These are phyloP conservation scores for Sanderia malayensis DNA, from an alignment of 30 jellyfish, hydroid and myxozoan genomes.

Conservation along the genomic window DNA sequence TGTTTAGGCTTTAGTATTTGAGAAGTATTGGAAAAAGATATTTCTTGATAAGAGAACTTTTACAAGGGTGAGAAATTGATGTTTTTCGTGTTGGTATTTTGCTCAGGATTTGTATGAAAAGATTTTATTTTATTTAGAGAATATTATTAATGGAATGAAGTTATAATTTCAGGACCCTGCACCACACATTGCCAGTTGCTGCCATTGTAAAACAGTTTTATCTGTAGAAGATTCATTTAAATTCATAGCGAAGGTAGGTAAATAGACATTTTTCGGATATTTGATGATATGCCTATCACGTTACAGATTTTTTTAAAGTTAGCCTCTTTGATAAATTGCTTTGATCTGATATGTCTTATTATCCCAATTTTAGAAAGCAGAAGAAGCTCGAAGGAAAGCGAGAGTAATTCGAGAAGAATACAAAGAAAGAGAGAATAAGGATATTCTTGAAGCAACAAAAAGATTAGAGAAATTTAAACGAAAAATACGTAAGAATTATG, in stretches of 20 bases:
- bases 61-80: neutral
- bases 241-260: conserved; percentile 13
- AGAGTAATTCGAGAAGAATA: neutral
- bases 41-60: conserved; percentile 16
- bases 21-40: conserved; percentile 40
- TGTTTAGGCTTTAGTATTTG: conserved; percentile 31
- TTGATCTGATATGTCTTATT: no score
- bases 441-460: conserved; percentile 7
- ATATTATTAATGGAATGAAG: no score
- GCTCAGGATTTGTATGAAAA: neutral
- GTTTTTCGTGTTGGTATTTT: neutral
- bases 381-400: conserved; percentile 16
- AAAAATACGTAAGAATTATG: conserved; percentile 5
- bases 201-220: conserved; percentile 20
- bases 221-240: neutral
- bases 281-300: no score
- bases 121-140: no score
- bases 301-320: no score
- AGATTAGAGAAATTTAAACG: conserved; percentile 21
- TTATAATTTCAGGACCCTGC: conserved; percentile 61
- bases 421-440: neutral
- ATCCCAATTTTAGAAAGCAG: conserved; percentile 21
- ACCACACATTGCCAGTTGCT: conserved; percentile 54
- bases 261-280: no score
- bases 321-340: no score